Percentiles rank a stretch among this genome's conserved stretches.
Evolutionary conservation across 2,888 invertebrate genomes (phyloP).

Genomic region (Agrypnus murinus): DNA sequence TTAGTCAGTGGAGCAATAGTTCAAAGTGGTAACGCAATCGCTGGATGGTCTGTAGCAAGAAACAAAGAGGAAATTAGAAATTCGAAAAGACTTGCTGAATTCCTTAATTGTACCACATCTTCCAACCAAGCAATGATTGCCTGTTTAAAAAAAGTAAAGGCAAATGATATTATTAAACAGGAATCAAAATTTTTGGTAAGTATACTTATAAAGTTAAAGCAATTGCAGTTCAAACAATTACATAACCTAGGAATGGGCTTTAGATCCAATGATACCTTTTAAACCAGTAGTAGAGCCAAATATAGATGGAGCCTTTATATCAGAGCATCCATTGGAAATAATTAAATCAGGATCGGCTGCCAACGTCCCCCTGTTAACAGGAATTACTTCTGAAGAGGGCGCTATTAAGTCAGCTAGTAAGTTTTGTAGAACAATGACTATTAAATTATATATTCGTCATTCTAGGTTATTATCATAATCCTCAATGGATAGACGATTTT

Average conservation of each 20-base stretch:
- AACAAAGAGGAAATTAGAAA: conserved; percentile 75
- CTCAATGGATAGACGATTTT: conserved; percentile 66
- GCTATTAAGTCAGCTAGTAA: conserved; percentile 76
- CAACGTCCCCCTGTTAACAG: conserved; percentile 82
- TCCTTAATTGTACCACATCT: conserved; percentile 77
- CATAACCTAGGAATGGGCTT: conserved; percentile 79
- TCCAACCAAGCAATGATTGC: conserved; percentile 72
- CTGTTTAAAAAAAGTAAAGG: conserved; percentile 77
- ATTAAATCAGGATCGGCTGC: conserved; percentile 72
- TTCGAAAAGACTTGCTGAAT: conserved; percentile 76
- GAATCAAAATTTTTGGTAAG: conserved; percentile 1
- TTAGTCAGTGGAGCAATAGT: conserved; percentile 84
- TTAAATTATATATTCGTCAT: no score
- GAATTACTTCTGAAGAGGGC: conserved; percentile 84
- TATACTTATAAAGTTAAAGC: no score
- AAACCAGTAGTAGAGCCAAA: conserved; percentile 84
- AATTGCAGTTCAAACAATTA: conserved; percentile 63
- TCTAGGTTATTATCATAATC: conserved; percentile 63
- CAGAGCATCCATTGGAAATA: conserved; percentile 75
- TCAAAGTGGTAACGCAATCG: conserved; percentile 77
- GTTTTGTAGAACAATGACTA: conserved; percentile 62
- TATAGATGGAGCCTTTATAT: conserved; percentile 79
- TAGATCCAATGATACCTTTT: conserved; percentile 86
- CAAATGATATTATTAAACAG: conserved; percentile 67
- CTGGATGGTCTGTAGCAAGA: conserved; percentile 71